phyloP scores from a whole-genome alignment of 2,797 vertebrate species.

The Bufotes viridis region DNA sequence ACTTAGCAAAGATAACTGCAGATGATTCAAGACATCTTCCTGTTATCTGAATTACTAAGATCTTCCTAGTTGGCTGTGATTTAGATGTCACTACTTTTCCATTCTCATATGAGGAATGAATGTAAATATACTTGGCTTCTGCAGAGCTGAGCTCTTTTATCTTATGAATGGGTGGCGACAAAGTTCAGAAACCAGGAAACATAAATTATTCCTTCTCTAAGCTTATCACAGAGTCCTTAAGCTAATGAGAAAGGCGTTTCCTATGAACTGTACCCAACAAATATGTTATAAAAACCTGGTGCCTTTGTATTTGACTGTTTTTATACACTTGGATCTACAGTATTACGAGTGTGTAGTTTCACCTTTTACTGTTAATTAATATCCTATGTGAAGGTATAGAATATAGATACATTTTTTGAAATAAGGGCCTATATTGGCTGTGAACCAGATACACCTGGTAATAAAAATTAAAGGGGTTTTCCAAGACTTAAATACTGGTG shows the following conservation, averaged over 20 bases:
- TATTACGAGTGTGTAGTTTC: background rate
- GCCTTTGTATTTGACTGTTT: background rate
- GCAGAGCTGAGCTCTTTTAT: background rate
- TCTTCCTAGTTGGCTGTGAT: constrained; percentile 3
- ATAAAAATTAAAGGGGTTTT: too few species aligned
- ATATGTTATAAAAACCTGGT: background rate
- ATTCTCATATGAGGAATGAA: constrained; percentile 17
- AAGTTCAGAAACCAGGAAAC: constrained; percentile 12
- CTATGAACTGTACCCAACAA: background rate
- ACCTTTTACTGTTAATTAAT: background rate
- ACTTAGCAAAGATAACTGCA: constrained; percentile 71
- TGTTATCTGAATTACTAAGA: constrained; percentile 26
- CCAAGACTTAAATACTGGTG: too few species aligned
- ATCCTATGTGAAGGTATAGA: background rate
- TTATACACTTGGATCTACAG: background rate
- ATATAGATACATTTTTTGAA: too few species aligned
- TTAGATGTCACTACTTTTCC: constrained; percentile 22
- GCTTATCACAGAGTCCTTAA: constrained; percentile 14
- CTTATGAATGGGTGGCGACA: constrained; percentile 20
- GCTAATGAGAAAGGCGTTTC: constrained; percentile 13
- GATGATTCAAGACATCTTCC: constrained; percentile 62
- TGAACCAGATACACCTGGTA: too few species aligned
- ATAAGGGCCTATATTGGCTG: too few species aligned
- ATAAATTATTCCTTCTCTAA: background rate
- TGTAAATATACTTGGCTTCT: constrained; percentile 24